phyloP scores from a whole-genome alignment of 2,888 invertebrate species.

The Apomyelois bistriatella region DNA sequence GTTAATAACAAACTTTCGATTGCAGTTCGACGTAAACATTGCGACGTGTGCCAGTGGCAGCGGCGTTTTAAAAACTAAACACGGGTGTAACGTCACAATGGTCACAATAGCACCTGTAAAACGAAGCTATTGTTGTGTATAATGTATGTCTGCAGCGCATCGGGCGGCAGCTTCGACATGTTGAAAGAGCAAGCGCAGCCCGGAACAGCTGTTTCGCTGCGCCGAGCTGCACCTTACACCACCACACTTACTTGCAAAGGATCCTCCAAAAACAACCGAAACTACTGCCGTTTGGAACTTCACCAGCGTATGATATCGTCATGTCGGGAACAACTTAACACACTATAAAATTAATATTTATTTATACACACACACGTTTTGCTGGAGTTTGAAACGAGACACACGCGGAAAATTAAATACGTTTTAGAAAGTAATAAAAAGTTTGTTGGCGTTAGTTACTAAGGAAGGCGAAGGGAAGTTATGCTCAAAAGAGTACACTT shows the following conservation, averaged over 20 bases:
- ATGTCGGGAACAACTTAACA: slow-evolving; percentile 74
- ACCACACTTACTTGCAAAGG: slow-evolving; percentile 87
- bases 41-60: slow-evolving; percentile 25
- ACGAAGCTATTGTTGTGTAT: slow-evolving; percentile 45
- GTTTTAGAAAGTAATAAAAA: slow-evolving; percentile 74
- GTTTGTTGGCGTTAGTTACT: slow-evolving; percentile 56
- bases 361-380: slow-evolving; percentile 72
- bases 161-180: slow-evolving; percentile 43
- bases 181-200: slow-evolving; percentile 31
- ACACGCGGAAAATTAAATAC: slow-evolving; percentile 75
- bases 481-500: slow-evolving; percentile 54
- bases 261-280: slow-evolving; percentile 96
- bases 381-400: slow-evolving; percentile 64
- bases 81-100: slow-evolving; percentile 29
- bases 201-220: slow-evolving; percentile 61
- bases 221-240: slow-evolving; percentile 17
- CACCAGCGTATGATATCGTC: slow-evolving; percentile 94
- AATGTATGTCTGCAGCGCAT: slow-evolving; percentile 36
- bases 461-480: slow-evolving; percentile 61
- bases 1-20: slow-evolving; percentile 41
- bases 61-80: slow-evolving; percentile 35
- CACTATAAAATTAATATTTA: slow-evolving; percentile 68
- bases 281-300: slow-evolving; percentile 94
- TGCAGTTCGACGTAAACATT: slow-evolving; percentile 31
- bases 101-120: slow-evolving; percentile 39